Percentiles rank a stretch among this genome's conserved stretches.
Conservation (phyloP, 2,113 vertebrate genomes). For the Apistogramma diplotaenia region DNA sequence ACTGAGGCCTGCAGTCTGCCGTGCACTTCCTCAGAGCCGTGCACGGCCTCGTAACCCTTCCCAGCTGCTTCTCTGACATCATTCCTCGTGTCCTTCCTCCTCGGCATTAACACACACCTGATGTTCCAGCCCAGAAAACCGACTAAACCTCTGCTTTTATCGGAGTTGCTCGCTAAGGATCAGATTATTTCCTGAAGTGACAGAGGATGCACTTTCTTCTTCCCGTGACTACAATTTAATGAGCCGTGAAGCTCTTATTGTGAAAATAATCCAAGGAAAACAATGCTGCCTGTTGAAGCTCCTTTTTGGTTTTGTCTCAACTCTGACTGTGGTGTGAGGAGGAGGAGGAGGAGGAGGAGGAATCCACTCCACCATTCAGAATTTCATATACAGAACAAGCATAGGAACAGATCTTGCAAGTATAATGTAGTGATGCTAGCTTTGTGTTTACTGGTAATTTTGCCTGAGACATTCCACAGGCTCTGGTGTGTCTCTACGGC, state of each 20-base stretch:
- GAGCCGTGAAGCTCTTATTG: neutral
- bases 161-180: neutral
- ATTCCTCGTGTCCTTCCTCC: too few relatives aligned
- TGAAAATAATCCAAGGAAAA: neutral
- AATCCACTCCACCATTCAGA: neutral
- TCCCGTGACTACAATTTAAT: neutral
- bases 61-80: too few relatives aligned
- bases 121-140: too few relatives aligned
- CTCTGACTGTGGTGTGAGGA: neutral
- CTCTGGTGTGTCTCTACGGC: neutral
- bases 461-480: neutral
- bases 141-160: too few relatives aligned
- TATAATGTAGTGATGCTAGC: neutral
- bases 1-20: too few relatives aligned
- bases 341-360: neutral
- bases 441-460: neutral
- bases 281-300: neutral
- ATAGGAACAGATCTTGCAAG: neutral
- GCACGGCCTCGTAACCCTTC: too few relatives aligned
- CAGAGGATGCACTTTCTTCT: neutral
- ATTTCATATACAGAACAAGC: neutral
- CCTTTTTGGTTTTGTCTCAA: neutral
- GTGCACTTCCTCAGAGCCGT: too few relatives aligned
- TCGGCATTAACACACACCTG: too few relatives aligned
- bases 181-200: neutral